These are phyloP conservation scores for Cyrtorhinus lividipennis DNA, from an alignment of 1,140 invertebrate genomes.

Conservation along the genomic window DNA sequence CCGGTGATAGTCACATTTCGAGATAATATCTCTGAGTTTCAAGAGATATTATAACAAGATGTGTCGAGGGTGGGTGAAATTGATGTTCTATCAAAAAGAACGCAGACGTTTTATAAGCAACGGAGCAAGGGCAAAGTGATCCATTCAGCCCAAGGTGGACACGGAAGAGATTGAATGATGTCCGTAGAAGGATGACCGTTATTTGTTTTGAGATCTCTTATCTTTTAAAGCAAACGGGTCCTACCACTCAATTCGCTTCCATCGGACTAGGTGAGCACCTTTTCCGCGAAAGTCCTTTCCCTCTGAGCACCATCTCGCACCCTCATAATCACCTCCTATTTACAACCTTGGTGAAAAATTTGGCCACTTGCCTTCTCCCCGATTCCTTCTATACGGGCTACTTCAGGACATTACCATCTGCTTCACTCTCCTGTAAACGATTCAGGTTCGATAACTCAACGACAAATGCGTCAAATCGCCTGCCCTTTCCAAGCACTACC, in stretches of 20 bases:
- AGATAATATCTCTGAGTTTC: too few relatives aligned
- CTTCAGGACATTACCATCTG: not conserved
- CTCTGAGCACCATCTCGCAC: not conserved
- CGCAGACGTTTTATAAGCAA: too few relatives aligned
- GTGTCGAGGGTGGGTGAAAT: too few relatives aligned
- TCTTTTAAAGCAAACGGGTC: not conserved
- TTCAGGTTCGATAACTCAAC: not conserved
- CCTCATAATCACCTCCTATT: not conserved
- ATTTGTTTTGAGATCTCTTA: not conserved
- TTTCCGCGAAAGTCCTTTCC: not conserved
- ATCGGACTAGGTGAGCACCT: not conserved
- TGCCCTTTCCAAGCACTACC: not conserved
- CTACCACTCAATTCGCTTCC: not conserved
- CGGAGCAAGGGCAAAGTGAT: too few relatives aligned
- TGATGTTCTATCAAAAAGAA: too few relatives aligned
- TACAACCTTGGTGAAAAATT: not conserved
- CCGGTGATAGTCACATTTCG: too few relatives aligned
- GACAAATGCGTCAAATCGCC: not conserved
- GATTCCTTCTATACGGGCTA: too few relatives aligned
- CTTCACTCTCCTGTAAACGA: not conserved
- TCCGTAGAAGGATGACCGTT: not conserved
- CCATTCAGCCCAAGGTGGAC: too few relatives aligned
- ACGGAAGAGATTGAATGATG: too few relatives aligned
- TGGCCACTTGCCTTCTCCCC: not conserved
- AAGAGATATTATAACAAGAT: too few relatives aligned